These are phyloP conservation scores for Acleris holmiana DNA, from an alignment of 2,888 invertebrate genomes.

Conservation along the genomic window DNA sequence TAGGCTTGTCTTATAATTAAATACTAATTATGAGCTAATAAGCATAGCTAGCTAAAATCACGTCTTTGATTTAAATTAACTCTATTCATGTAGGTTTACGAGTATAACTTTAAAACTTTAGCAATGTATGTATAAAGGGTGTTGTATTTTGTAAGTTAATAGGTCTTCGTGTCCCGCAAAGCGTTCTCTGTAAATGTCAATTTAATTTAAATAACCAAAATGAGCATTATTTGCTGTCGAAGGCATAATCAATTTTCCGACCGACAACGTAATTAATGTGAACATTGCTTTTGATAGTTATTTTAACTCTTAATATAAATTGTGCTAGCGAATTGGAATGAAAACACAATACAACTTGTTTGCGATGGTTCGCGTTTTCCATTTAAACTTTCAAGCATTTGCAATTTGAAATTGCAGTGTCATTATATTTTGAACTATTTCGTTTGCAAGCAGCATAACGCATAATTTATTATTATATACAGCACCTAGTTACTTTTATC, in stretches of 20 bases:
- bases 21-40: too few species aligned
- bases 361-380: slow-evolving; percentile 28
- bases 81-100: too few species aligned
- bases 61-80: too few species aligned
- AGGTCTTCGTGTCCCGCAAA: too few species aligned
- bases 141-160: background rate
- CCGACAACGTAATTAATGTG: slow-evolving; percentile 12
- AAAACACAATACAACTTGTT: slow-evolving; percentile 31
- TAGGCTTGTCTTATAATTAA: too few species aligned
- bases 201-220: background rate
- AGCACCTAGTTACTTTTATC: too few species aligned
- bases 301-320: slow-evolving; percentile 34
- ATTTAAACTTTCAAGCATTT: slow-evolving; percentile 36
- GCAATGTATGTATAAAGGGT: background rate
- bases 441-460: background rate
- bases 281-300: slow-evolving; percentile 25
- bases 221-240: background rate
- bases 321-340: slow-evolving; percentile 27
- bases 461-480: background rate
- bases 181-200: background rate
- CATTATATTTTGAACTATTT: slow-evolving; percentile 31
- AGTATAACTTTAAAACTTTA: too few species aligned
- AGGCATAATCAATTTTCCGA: slow-evolving; percentile 8
- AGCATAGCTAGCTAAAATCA: too few species aligned
- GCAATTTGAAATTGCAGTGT: slow-evolving; percentile 30